phyloP scores from a whole-genome alignment of 1,140 invertebrate species.

The Coelopa frigida region DNA sequence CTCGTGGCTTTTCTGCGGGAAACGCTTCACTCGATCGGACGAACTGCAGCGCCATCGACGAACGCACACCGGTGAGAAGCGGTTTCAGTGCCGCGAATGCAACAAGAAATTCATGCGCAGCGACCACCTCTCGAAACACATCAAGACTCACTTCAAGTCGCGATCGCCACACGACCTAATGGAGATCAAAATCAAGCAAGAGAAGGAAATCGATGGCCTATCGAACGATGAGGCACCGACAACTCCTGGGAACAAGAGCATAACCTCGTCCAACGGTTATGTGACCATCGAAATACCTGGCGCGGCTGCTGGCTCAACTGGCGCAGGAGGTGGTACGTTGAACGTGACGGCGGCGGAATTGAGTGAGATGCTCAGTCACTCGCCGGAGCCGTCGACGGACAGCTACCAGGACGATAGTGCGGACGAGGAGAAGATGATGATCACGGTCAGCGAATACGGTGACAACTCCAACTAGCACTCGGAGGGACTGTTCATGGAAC shows the following conservation, averaged over 20 bases:
- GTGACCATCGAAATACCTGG: constrained; percentile 33
- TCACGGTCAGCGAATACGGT: constrained; percentile 49
- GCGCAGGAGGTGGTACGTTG: constrained; percentile 13
- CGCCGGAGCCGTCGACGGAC: neutral
- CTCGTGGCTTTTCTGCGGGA: constrained; percentile 76
- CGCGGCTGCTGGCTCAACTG: constrained; percentile 33
- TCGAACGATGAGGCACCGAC: neutral
- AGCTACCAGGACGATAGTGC: constrained; percentile 46
- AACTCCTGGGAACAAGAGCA: constrained; percentile 20
- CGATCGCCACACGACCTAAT: constrained; percentile 48
- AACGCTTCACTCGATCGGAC: constrained; percentile 91
- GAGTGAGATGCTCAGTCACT: neutral
- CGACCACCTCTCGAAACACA: constrained; percentile 80
- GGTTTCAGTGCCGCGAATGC: constrained; percentile 75
- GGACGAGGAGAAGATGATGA: constrained; percentile 64
- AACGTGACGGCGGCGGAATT: neutral
- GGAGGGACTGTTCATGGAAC: constrained; percentile 44
- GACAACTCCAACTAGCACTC: constrained; percentile 45
- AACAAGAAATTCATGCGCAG: constrained; percentile 82
- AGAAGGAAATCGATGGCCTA: constrained; percentile 9
- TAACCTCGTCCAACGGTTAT: constrained; percentile 31
- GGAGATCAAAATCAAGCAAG: constrained; percentile 41
- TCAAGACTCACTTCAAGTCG: constrained; percentile 69
- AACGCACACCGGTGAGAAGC: constrained; percentile 86
- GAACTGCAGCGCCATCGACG: constrained; percentile 86